A percentile compares a stretch with the other conserved stretches of the same genome.
These are phyloP conservation scores for Drosophila ficusphila DNA, from an alignment of 1,140 invertebrate species.

Conservation along the genomic window DNA sequence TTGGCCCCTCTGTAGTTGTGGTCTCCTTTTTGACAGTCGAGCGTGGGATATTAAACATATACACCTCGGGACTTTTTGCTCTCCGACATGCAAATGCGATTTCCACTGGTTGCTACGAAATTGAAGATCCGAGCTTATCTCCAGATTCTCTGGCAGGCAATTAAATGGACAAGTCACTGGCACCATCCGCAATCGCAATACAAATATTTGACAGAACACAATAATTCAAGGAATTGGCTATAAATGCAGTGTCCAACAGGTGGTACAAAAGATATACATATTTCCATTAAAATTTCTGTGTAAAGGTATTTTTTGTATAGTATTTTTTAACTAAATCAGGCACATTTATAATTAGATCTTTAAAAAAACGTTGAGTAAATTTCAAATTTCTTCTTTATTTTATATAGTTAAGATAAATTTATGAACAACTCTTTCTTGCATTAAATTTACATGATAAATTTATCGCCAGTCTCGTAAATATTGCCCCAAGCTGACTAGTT, in stretches of 20 bases:
- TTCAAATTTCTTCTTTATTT: no score
- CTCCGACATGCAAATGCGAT: conserved; percentile 21
- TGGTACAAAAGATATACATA: not conserved
- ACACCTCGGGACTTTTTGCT: conserved; percentile 11
- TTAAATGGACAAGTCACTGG: conserved; percentile 26
- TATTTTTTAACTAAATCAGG: no score
- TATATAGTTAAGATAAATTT: no score
- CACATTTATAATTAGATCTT: no score
- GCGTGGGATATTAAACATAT: conserved; percentile 66
- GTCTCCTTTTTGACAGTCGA: conserved; percentile 50
- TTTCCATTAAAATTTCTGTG: not conserved
- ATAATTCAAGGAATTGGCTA: conserved; percentile 2
- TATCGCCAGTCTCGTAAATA: no score
- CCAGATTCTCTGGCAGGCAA: conserved; percentile 30
- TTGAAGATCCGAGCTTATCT: conserved; percentile 22
- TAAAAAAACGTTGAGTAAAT: no score
- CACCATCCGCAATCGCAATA: conserved; percentile 14
- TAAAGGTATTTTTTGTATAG: no score
- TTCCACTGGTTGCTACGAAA: conserved; percentile 15
- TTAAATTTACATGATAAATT: no score
- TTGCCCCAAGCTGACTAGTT: not conserved
- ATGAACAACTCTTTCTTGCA: no score
- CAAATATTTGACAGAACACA: conserved; percentile 27
- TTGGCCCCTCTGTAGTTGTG: not conserved
- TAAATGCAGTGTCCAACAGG: conserved; percentile 6